Evolutionary conservation across 2,888 invertebrate genomes (phyloP), one percentile per base, ranked within the genome.

Genomic region (Biston betularia): DNA sequence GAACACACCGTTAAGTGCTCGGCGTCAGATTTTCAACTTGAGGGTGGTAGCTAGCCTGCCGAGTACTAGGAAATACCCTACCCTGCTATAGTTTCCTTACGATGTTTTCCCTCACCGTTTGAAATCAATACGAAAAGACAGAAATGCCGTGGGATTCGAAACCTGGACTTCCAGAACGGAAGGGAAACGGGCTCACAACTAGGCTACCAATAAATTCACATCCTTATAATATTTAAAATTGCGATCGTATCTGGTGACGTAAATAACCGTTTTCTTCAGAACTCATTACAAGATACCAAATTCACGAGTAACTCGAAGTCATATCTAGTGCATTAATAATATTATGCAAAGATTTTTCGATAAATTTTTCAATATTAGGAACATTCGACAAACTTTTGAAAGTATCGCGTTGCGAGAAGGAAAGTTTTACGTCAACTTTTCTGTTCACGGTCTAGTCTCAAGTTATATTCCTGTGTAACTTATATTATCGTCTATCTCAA

Each of bases 361-460:
- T 81, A 77, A 79, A 79, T 79, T 81, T n/a, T 80, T 78, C 77
- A 79, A 81, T 80, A 79, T 76, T 72, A 72, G 62, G 68, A 77
- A 72, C 61, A 65, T 68, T 72, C 64, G 64, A 65, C 49, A 49
- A 63, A 65, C 55, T 69, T 50, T 69, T 52, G n/a, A 56, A 68
- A 70, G 70, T 68, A 69, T 65, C 68, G 64, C 58, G 52, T 63
- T 55, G 57, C 49, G 45, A 42, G 45, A 15, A 42, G 35, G 15
- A 24, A 68, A 70, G 70, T 72, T 72, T 64, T n/a, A 48, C 57
- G 69, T 50, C 53, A 65, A 69, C 56, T 69, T 63, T 62, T 63
- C 66, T 68, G 53, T 54, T 64, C 53, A 10, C 46, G 56, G 66
- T 68, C 64, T 59, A 71, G 65, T 68, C 68, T 40, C 42, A 9